Base-by-base conservation (phyloP, 2,888 invertebrate genomes). In the Campaea margaritaria region DNA sequence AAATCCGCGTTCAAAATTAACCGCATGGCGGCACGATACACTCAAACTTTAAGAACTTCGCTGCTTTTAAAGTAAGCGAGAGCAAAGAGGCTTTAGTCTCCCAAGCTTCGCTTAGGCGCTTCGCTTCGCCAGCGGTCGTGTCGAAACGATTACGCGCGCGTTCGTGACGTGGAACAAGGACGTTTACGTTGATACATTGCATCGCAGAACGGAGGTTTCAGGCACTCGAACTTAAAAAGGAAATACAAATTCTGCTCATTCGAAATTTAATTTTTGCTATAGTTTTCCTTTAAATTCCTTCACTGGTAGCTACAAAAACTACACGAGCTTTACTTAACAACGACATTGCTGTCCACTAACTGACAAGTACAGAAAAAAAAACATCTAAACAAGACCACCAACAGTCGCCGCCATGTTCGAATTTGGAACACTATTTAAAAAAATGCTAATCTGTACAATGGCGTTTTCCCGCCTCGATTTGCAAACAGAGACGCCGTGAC, bases 401-500 rank as follows among this genome's bases (percentile, higher is more conserved):
- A 78, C 82, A 70, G 74, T 69, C 73, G 66, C 65, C 68, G 65
- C 54, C 59, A 73, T 70, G 76, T 82, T 83, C 76, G 75, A 83
- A 85, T 85, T 86, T 83, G 79, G 85, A 84, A 83, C 78, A 81
- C 82, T 75, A 61, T 61, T 61, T 56, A 61, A 82, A 83, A 81
- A 78, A 77, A 79, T 85, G 83, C 82, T 87, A 88, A 88, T 87
- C 80, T 64, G 58, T 69, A 79, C 80, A 79, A 81, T 82, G 83
- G 81, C 74, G 68, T 78, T 69, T 69, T 69, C 70, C 75, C 76
- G 75, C 78, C 82, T 82, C 86, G 85, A 91, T 90, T 91, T 91
- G 91, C 90, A 89, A 88, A 89, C 89, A 87, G 87, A 80, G 81
- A 81, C 73, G 41, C 62, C 71, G 79, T 86, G 83, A 83, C 87